A percentile compares a stretch with the other conserved stretches of the same genome.
Conservation (phyloP, 2,797 vertebrate species). For the Pseudomugil gertrudae region DNA sequence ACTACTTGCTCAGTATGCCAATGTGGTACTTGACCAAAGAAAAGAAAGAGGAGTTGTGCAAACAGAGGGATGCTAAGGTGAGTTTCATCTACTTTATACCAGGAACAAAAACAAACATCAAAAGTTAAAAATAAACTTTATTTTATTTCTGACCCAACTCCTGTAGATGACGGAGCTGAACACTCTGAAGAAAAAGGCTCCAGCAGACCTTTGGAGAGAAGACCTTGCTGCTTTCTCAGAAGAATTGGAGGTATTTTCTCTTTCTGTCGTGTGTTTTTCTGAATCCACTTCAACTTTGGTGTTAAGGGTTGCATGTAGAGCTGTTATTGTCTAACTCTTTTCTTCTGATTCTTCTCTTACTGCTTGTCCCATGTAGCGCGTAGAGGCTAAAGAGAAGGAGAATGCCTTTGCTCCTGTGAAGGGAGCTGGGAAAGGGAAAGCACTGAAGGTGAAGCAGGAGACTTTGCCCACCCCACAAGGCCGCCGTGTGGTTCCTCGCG, state of each 20-base stretch:
- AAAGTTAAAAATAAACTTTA: too few relatives aligned
- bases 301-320: background rate
- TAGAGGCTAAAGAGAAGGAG: constrained; percentile 88
- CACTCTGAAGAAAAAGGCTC: constrained; percentile 84
- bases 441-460: constrained; percentile 86
- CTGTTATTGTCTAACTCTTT: background rate
- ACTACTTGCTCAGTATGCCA: constrained; percentile 97
- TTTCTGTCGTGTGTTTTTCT: background rate
- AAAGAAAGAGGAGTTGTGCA: constrained; percentile 97
- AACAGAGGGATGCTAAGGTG: constrained; percentile 91
- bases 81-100: background rate
- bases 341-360: background rate
- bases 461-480: constrained; percentile 90
- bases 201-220: constrained; percentile 90
- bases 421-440: constrained; percentile 79
- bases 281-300: background rate
- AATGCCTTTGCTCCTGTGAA: constrained; percentile 74
- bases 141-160: background rate
- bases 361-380: constrained; percentile 67
- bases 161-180: constrained; percentile 84
- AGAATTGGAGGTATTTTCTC: constrained; percentile 85
- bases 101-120: too few relatives aligned
- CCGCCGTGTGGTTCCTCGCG: constrained; percentile 86
- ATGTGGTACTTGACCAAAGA: constrained; percentile 98
- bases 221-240: constrained; percentile 91